Conservation (phyloP, 2,113 vertebrate species). For the Arvicanthis niloticus region DNA sequence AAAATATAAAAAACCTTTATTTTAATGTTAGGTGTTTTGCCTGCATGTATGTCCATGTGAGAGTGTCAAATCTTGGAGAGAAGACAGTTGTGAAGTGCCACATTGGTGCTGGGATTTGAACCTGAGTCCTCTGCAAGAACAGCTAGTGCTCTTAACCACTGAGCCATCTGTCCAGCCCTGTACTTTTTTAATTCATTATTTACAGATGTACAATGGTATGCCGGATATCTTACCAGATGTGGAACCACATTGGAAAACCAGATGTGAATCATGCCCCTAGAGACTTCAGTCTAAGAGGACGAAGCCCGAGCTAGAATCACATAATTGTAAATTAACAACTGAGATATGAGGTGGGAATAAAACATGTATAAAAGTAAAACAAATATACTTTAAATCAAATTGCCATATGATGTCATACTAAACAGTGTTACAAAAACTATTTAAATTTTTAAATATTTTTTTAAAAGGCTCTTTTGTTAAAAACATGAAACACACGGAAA, state of each 20-base stretch:
- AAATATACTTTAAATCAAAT: background rate
- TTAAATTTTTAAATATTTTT: background rate
- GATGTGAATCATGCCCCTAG: background rate
- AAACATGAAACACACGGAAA: background rate
- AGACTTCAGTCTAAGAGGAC: background rate
- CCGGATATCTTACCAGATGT: background rate
- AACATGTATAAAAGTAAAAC: background rate
- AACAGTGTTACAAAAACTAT: background rate
- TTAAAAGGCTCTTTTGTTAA: background rate
- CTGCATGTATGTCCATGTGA: too few relatives aligned
- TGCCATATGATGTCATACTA: background rate
- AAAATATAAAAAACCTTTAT: too few relatives aligned
- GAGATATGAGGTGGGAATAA: background rate
- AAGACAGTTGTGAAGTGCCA: too few relatives aligned
- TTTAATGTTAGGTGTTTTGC: too few relatives aligned
- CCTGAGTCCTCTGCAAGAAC: too few relatives aligned
- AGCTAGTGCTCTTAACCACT: too few relatives aligned
- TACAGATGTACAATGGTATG: background rate
- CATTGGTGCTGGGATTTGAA: too few relatives aligned
- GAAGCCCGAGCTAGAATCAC: background rate
- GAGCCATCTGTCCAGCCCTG: too few relatives aligned
- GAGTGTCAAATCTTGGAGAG: too few relatives aligned
- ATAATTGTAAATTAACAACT: slow-evolving; percentile 11
- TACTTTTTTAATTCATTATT: background rate
- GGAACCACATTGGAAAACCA: background rate